A percentile compares a stretch with the other conserved stretches of the same genome.
Conservation (phyloP, 2,888 invertebrate genomes). For the Amiota minor region DNA sequence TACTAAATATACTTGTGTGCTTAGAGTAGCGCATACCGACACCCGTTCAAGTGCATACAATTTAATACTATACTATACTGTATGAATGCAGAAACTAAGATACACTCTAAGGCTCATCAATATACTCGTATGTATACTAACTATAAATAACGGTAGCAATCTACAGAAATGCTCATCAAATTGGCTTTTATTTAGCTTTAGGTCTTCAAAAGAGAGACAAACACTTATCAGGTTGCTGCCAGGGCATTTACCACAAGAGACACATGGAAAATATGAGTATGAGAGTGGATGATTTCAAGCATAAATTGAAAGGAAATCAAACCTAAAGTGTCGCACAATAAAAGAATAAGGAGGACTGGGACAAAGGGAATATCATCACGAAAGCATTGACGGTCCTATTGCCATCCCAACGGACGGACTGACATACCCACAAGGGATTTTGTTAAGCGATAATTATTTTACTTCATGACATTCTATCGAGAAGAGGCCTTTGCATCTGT, state of each 20-base stretch:
- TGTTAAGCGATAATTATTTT: slow-evolving; percentile 57
- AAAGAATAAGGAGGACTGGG: background rate
- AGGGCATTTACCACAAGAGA: too few species aligned
- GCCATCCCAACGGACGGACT: background rate
- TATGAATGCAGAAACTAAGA: background rate
- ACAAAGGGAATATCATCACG: slow-evolving; percentile 26
- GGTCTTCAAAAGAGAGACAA: slow-evolving; percentile 28
- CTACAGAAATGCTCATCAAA: slow-evolving; percentile 47
- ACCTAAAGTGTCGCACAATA: slow-evolving; percentile 57
- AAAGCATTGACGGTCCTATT: slow-evolving; percentile 6
- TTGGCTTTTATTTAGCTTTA: slow-evolving; percentile 57
- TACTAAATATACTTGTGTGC: slow-evolving; percentile 14
- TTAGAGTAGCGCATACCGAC: slow-evolving; percentile 3
- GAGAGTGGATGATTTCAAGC: slow-evolving; percentile 43
- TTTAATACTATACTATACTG: background rate
- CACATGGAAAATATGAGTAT: too few species aligned
- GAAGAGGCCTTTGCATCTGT: background rate
- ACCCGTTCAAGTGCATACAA: background rate
- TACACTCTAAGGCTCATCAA: background rate
- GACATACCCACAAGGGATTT: slow-evolving; percentile 43
- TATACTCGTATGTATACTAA: background rate
- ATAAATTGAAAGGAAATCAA: slow-evolving; percentile 69
- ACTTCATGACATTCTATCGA: slow-evolving; percentile 22
- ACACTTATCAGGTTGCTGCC: too few species aligned
- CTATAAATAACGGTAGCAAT: slow-evolving; percentile 13